Evolutionary conservation across 1,140 invertebrate genomes (phyloP).

Genomic region (Pseudachorutes palmiensis): DNA sequence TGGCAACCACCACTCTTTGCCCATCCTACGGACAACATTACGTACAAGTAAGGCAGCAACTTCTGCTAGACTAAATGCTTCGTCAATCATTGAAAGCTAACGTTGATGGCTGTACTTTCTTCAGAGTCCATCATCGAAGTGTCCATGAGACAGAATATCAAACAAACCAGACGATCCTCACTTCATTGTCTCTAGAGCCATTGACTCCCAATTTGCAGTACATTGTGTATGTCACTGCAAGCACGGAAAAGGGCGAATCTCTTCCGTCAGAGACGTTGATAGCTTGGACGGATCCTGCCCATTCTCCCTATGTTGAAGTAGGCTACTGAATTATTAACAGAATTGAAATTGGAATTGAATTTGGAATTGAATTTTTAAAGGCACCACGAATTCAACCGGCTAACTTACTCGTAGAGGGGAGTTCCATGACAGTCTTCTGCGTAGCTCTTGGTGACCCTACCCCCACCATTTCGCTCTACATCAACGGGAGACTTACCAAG

Average conservation of each 20-base stretch:
- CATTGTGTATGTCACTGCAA: slow-evolving; percentile 61
- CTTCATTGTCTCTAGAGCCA: slow-evolving; percentile 58
- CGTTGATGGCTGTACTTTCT: slow-evolving; percentile 18
- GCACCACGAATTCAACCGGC: slow-evolving; percentile 70
- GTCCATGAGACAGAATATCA: slow-evolving; percentile 52
- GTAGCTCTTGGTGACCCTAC: slow-evolving; percentile 72
- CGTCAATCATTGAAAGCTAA: background rate
- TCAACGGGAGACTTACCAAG: slow-evolving; percentile 61
- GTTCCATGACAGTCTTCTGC: slow-evolving; percentile 68
- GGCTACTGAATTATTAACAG: background rate
- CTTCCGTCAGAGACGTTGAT: slow-evolving; percentile 66
- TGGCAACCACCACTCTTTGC: slow-evolving; percentile 74
- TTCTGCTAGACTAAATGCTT: background rate
- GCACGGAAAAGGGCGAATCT: slow-evolving; percentile 56
- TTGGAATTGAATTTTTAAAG: too few relatives aligned
- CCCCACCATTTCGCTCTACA: slow-evolving; percentile 69
- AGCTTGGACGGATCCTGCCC: slow-evolving; percentile 75
- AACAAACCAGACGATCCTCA: slow-evolving; percentile 54
- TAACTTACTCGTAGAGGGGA: slow-evolving; percentile 68
- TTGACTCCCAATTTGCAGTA: slow-evolving; percentile 67
- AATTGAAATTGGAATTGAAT: too few relatives aligned
- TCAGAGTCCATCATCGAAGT: slow-evolving; percentile 58
- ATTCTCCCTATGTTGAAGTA: slow-evolving; percentile 74
- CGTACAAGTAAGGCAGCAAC: slow-evolving; percentile 51
- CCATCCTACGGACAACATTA: slow-evolving; percentile 62